Evolutionary conservation across 2,113 vertebrate genomes (phyloP).

Genomic region (Daubentonia madagascariensis): DNA sequence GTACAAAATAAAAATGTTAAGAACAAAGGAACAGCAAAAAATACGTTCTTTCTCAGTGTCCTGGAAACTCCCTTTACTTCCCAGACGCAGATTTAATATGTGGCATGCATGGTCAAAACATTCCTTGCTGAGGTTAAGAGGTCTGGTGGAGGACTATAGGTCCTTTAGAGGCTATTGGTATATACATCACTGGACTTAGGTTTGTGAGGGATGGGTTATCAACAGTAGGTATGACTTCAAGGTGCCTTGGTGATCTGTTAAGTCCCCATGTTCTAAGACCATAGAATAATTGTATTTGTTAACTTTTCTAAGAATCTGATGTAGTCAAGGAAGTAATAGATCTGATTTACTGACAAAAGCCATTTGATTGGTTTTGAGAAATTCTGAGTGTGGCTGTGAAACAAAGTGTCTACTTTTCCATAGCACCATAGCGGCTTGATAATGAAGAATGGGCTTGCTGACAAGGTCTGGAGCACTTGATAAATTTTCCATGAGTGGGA

Average conservation of each 20-base stretch:
- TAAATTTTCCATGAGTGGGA: neutral
- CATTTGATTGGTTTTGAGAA: neutral
- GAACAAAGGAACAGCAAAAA: neutral
- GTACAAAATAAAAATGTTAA: neutral
- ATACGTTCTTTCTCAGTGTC: neutral
- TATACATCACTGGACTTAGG: neutral
- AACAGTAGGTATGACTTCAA: neutral
- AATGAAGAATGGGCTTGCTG: conserved; percentile 7
- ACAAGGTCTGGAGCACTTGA: neutral
- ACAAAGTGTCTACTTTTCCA: neutral
- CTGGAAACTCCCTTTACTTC: neutral
- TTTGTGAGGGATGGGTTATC: neutral
- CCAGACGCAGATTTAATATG: neutral
- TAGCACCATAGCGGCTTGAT: neutral
- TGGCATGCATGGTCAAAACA: neutral
- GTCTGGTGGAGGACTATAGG: neutral
- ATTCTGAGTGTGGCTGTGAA: neutral
- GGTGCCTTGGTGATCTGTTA: neutral
- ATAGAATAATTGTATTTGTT: neutral
- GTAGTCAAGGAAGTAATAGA: neutral
- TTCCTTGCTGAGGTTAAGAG: neutral
- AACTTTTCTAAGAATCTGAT: neutral
- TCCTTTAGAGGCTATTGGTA: neutral
- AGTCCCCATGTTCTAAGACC: neutral
- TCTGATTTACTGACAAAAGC: neutral